These are phyloP conservation scores for Lagocephalus sceleratus DNA, from an alignment of 2,797 vertebrate genomes.

Conservation along the genomic window DNA sequence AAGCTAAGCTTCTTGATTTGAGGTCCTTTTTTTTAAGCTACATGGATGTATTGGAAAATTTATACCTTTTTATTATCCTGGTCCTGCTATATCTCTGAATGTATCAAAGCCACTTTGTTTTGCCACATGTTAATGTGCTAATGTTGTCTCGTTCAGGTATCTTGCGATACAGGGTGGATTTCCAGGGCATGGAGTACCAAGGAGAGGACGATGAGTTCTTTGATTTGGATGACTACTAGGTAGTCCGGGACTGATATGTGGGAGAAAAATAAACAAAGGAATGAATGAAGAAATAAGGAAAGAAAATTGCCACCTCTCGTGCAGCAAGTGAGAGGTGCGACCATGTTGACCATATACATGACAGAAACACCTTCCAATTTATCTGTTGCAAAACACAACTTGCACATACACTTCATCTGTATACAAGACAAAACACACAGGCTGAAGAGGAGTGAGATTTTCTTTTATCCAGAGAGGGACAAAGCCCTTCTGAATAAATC, in stretches of 20 bases:
- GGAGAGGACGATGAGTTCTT: conserved; percentile 98
- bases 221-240: conserved; percentile 99
- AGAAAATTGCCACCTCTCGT: conserved; percentile 80
- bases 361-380: conserved; percentile 74
- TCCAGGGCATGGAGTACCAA: conserved; percentile 99
- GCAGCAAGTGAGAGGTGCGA: conserved; percentile 76
- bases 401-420: conserved; percentile 69
- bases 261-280: conserved; percentile 77
- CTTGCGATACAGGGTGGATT: conserved; percentile 99
- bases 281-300: conserved; percentile 78
- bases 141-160: conserved; percentile 81
- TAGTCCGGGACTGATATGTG: conserved; percentile 86
- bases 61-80: too few relatives aligned
- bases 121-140: conserved; percentile 12
- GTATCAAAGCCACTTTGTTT: conserved; percentile 6
- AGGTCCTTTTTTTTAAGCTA: too few relatives aligned
- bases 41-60: too few relatives aligned
- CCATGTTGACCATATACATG: conserved; percentile 71
- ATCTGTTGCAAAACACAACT: conserved; percentile 71
- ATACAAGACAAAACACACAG: conserved; percentile 61
- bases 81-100: background rate
- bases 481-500: conserved; percentile 77
- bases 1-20: too few relatives aligned
- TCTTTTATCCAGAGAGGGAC: conserved; percentile 76
- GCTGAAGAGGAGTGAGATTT: conserved; percentile 76